Evolutionary conservation across 2,888 invertebrate species (phyloP).

Genomic region (Phalera bucephala): DNA sequence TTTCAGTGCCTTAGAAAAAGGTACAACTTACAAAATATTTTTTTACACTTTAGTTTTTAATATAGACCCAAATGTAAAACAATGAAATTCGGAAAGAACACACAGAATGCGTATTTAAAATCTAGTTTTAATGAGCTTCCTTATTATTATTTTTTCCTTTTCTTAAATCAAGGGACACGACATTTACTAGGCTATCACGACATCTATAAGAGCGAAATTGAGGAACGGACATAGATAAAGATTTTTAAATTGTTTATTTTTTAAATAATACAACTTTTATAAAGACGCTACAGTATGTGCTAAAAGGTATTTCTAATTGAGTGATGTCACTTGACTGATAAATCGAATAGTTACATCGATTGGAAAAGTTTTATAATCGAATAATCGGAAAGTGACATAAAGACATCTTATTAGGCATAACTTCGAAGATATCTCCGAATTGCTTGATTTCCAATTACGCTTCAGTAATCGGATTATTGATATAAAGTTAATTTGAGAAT

Average conservation of each 20-base stretch:
- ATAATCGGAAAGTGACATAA: constrained; percentile 19
- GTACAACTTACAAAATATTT: constrained; percentile 12
- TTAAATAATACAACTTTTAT: constrained; percentile 65
- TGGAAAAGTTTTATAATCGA: constrained; percentile 26
- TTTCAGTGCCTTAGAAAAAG: too few species aligned
- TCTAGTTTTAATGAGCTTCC: constrained; percentile 69
- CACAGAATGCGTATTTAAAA: constrained; percentile 55
- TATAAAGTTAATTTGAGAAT: constrained; percentile 1
- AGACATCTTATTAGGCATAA: constrained; percentile 32
- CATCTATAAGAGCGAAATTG: constrained; percentile 80
- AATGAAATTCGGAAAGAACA: constrained; percentile 58
- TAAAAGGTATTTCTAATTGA: constrained; percentile 41
- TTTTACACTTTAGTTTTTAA: constrained; percentile 11
- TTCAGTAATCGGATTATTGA: constrained; percentile 13
- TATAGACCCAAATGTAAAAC: constrained; percentile 38
- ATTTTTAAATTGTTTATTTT: constrained; percentile 59
- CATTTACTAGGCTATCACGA: constrained; percentile 79
- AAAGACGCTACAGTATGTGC: constrained; percentile 54
- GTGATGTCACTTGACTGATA: constrained; percentile 31
- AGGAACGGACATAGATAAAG: constrained; percentile 80
- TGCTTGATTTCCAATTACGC: not conserved
- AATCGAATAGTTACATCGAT: constrained; percentile 23
- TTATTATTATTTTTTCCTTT: constrained; percentile 50
- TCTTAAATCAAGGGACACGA: constrained; percentile 69
- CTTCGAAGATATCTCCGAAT: constrained; percentile 2